phyloP scores from a whole-genome alignment of 2,113 vertebrate species.

The Trogon surrucura region DNA sequence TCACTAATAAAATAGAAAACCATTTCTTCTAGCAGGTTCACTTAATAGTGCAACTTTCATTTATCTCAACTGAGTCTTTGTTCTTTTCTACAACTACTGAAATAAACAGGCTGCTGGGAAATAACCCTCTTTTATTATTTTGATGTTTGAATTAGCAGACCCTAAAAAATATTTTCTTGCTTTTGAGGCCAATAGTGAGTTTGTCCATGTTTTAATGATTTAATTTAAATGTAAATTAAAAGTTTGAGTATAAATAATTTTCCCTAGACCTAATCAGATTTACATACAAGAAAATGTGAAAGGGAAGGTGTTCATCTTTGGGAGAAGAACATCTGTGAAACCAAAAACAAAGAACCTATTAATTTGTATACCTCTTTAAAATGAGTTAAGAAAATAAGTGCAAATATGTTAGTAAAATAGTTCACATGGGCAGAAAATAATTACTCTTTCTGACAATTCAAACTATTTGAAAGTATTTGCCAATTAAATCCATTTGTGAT shows the following conservation, averaged over 20 bases:
- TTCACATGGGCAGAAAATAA: neutral
- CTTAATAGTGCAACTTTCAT: neutral
- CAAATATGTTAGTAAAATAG: neutral
- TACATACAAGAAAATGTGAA: neutral
- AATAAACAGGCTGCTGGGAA: neutral
- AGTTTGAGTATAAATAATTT: neutral
- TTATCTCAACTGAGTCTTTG: neutral
- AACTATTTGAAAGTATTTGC: too few relatives aligned
- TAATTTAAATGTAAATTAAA: constrained; percentile 54
- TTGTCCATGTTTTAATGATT: neutral
- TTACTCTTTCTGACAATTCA: neutral
- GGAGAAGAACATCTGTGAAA: neutral
- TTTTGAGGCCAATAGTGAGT: neutral
- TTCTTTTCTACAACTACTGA: neutral
- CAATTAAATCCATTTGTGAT: too few relatives aligned
- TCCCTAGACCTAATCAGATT: neutral
- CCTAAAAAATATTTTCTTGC: neutral
- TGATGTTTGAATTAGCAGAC: neutral
- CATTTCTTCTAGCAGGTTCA: neutral
- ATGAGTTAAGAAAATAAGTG: neutral
- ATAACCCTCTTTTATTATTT: neutral
- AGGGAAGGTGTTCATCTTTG: neutral
- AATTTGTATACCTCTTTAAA: neutral
- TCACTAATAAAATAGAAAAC: neutral
- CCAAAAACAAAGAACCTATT: neutral